Evolutionary conservation across 2,888 invertebrate genomes (phyloP), one percentile per base, ranked within the genome.

Genomic region (Lepetodrilus schrolli): DNA sequence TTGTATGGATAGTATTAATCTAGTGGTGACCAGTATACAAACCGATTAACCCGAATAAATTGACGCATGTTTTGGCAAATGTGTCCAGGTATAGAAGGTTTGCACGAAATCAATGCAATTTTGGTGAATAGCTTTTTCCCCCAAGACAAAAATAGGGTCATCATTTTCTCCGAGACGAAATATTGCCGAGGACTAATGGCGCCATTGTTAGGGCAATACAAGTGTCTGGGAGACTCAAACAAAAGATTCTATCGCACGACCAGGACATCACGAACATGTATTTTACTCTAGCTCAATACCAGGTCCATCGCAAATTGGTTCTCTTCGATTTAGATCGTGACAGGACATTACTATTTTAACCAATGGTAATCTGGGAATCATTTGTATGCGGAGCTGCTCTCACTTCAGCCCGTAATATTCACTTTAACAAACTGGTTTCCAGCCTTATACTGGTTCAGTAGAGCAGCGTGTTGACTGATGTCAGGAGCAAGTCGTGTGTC

Each of bases 401-500:
- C 30, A 26, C 26, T 58, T 58, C 58, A 58, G 58, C 30, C 26
- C 58, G 58, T 58, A 58, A 58, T 58, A 30, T 26, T 34, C 58
- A 58, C n/a, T 58, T 58, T 58, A 58, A 58, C 58, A 58, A 58
- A n/a, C n/a, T 58, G 58, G 58, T 34, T 17, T 58, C 34, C 58
- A 58, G 58, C 34, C 58, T 58, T 58, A 30, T 30, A 34, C 58
- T 58, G 26, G 30, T 30, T 58, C 58, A 58, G 34, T 58, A 58
- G 58, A 58, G 30, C 58, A 58, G 26, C 30, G 10, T 58, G 58
- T 58, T 58, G 26, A 58, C 58, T 34, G 26, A 58, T 58, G 58
- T 58, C 58, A 30, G 26, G 23, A 17, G 30, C 30, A 34, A 30
- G 26, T 13, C 58, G 34, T 58, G 58, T 17, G 58, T 34, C 58